These are phyloP conservation scores for Murina feae DNA, from an alignment of 2,113 vertebrate genomes.

Conservation along the genomic window DNA sequence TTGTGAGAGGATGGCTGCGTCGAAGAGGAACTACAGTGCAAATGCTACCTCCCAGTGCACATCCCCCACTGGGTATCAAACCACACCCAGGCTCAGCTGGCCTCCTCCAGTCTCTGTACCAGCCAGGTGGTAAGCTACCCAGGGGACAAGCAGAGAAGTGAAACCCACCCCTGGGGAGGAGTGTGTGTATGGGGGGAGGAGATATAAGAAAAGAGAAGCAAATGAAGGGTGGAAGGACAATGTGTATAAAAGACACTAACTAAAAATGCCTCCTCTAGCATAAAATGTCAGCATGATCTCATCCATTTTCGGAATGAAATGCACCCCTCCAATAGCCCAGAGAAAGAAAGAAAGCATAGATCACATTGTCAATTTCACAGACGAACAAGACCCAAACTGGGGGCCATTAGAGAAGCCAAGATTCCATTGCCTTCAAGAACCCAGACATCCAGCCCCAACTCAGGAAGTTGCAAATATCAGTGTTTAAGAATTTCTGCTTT, in stretches of 20 bases:
- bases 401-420: neutral
- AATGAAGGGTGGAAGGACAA: neutral
- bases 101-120: neutral
- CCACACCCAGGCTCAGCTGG: neutral
- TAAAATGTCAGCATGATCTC: neutral
- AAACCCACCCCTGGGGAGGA: neutral
- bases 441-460: neutral
- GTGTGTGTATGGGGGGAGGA: too few relatives aligned
- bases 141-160: neutral
- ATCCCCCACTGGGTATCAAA: neutral
- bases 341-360: neutral
- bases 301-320: neutral
- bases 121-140: neutral
- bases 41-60: neutral
- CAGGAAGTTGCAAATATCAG: neutral
- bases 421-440: neutral
- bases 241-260: neutral
- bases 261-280: neutral
- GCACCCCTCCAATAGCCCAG: neutral
- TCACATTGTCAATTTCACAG: neutral
- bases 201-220: neutral
- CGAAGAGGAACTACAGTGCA: neutral
- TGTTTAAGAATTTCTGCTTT: neutral
- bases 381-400: neutral
- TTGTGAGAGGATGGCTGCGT: accelerated